These are phyloP conservation scores for Lottia gigantea DNA, from an alignment of 2,888 invertebrate genomes.

Conservation along the genomic window DNA sequence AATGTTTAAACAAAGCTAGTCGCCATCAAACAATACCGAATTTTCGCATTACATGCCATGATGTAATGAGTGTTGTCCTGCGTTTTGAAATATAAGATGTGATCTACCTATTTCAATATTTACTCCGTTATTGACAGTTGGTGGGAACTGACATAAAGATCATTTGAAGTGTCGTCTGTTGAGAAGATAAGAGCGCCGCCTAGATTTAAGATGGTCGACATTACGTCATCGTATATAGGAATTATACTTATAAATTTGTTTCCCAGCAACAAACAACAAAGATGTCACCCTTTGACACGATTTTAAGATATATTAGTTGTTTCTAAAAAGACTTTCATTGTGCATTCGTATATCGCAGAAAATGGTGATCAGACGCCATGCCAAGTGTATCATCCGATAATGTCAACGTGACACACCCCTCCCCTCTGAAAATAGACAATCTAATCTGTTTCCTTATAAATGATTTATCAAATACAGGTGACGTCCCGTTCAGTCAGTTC, in stretches of 20 bases:
- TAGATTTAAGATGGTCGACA: background rate
- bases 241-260: background rate
- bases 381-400: too few relatives aligned
- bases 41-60: background rate
- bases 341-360: too few relatives aligned
- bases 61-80: background rate
- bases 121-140: background rate
- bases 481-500: too few relatives aligned
- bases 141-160: background rate
- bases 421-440: too few relatives aligned
- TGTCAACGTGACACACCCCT: too few relatives aligned
- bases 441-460: too few relatives aligned
- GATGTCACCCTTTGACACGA: too few relatives aligned
- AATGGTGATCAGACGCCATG: too few relatives aligned
- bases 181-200: too few relatives aligned
- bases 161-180: background rate
- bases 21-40: background rate
- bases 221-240: background rate
- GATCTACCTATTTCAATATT: slow-evolving; percentile 1
- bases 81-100: background rate
- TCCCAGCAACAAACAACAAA: background rate
- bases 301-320: too few relatives aligned
- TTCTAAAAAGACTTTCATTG: too few relatives aligned
- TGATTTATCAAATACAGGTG: too few relatives aligned
- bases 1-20: background rate